A percentile compares a stretch with the other conserved stretches of the same genome.
Conservation (phyloP, 2,888 invertebrate genomes). For the Cheilosia vulpina region DNA sequence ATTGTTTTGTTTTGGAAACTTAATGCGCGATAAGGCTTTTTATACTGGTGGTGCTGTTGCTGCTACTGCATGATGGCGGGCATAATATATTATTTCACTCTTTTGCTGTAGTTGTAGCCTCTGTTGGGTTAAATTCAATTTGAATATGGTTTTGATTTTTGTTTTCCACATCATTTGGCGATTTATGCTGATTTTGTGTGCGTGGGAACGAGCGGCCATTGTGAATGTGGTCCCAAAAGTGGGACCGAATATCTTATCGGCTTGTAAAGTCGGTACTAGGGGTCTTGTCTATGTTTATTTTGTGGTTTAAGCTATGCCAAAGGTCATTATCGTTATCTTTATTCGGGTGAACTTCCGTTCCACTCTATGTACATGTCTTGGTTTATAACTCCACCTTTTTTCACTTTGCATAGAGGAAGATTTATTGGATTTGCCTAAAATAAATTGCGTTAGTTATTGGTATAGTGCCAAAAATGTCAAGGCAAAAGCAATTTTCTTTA, state of each 20-base stretch:
- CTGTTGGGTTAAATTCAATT: constrained; percentile 10
- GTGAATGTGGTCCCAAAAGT: neutral
- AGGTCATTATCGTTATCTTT: constrained; percentile 4
- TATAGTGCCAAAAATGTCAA: no score
- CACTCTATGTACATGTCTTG: no score
- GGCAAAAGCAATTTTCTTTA: no score
- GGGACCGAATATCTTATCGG: constrained; percentile 11
- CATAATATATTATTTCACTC: constrained; percentile 12
- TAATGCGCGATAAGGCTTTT: constrained; percentile 27
- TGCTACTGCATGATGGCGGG: constrained; percentile 46
- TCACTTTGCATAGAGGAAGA: no score
- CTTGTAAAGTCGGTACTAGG: neutral
- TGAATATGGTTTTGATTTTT: constrained; percentile 32
- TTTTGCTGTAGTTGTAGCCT: constrained; percentile 4
- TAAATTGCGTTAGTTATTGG: no score
- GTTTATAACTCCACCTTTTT: no score
- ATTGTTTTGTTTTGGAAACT: constrained; percentile 29
- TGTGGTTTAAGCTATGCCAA: neutral
- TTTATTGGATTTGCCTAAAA: no score
- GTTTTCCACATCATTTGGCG: constrained; percentile 19
- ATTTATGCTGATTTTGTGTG: constrained; percentile 29
- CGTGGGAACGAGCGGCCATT: constrained; percentile 11
- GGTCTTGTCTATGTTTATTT: neutral
- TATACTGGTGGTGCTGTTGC: neutral
- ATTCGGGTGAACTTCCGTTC: constrained; percentile 6